Base-by-base conservation (phyloP, 2,888 invertebrate species). In the Phoenoteleia sp. region DNA sequence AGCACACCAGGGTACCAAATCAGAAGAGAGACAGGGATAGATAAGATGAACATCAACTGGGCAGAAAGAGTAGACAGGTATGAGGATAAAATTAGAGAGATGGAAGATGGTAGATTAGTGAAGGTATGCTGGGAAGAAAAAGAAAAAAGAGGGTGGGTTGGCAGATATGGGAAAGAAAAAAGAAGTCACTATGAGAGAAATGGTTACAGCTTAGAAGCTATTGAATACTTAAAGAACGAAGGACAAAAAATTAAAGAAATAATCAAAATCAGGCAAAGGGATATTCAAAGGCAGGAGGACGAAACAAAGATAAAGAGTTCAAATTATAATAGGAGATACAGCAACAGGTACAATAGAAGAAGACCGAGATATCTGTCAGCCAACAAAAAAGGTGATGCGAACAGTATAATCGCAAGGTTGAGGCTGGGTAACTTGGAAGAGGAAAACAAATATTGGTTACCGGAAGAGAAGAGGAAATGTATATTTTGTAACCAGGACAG, bases 1-100 rank as follows among this genome's bases (percentile, higher is more conserved):
- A 25, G n/a, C 7, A 52, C 84, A 15, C 71, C 76, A 2, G 66
- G 54, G 13, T 74, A 79, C 9, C 21, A 75, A 54, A 7, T 74
- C 3, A 15, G 36, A 9, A 56, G 33, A 29, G 79, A 75, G 47
- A 69, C 67, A 47, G 47, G 6, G 11, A 23, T 13, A 36, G 47
- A 64, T 6, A 71, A 76, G 56, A 1, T 71, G 0, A 56, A 49
- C 13, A 36, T 11, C 36, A 33, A 58, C 3, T 62, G 64, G 62
- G 66, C 49, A 15, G 11, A 2, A 27, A 76, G 56, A 42, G 60
- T 42, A 42, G 5, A n/a, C 1, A 60, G 39, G 42, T 60, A n/a
- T 42, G 42, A 23, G 11, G 39, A 60, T 13, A 23, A 42, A 23
- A 23, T 36, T n/a, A 60, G 25, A 23, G 11, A 42, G n/a, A 11